Conservation (phyloP, 2,113 vertebrate species). For the Lepisosteus oculatus region DNA sequence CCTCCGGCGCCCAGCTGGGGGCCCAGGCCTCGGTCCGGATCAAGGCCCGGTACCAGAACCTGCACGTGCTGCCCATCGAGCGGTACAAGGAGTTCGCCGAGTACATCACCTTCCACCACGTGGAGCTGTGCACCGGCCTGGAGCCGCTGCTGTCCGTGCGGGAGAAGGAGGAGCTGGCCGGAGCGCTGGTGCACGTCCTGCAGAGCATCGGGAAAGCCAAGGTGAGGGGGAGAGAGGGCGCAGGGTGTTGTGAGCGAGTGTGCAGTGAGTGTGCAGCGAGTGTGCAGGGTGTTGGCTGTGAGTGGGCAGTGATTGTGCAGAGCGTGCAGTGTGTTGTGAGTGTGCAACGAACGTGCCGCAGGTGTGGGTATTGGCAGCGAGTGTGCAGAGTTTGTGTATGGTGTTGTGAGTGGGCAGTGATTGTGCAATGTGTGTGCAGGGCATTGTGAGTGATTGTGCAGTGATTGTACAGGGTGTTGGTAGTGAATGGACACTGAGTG, state of each 20-base stretch:
- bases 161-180: constrained; percentile 87
- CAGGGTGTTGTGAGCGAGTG: too few species aligned
- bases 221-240: constrained; percentile 48
- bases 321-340: too few species aligned
- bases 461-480: too few species aligned
- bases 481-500: too few species aligned
- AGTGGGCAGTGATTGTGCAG: too few species aligned
- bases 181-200: constrained; percentile 81
- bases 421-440: neutral
- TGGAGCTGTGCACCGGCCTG: constrained; percentile 72
- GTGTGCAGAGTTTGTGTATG: too few species aligned
- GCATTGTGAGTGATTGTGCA: too few species aligned
- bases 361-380: too few species aligned
- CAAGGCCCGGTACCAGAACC: constrained; percentile 75
- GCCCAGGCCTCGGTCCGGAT: constrained; percentile 68
- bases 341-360: too few species aligned
- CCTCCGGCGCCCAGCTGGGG: constrained; percentile 55
- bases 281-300: too few species aligned
- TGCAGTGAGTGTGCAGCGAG: too few species aligned
- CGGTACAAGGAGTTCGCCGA: constrained; percentile 93
- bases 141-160: constrained; percentile 77
- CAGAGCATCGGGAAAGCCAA: constrained; percentile 89
- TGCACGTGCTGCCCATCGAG: constrained; percentile 82
- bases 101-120: constrained; percentile 82
- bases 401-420: neutral